Conservation (phyloP, 2,888 invertebrate genomes). For the Vanessa cardui region DNA sequence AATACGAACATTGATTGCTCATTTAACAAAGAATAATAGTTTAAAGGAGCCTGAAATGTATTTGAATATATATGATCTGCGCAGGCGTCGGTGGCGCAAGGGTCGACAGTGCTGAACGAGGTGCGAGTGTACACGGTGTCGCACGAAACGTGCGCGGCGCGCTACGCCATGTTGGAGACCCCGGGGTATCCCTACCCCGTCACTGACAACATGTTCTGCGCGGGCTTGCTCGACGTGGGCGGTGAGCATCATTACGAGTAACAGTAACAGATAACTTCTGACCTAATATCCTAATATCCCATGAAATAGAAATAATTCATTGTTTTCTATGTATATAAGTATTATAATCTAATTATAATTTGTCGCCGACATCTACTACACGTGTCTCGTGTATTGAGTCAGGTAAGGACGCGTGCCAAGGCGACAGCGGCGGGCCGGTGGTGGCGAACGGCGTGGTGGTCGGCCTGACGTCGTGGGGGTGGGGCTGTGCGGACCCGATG, state of each 20-base stretch:
- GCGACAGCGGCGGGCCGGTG: conserved; percentile 83
- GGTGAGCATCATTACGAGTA: conserved; percentile 49
- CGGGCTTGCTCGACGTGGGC: conserved; percentile 65
- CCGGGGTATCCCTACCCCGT: conserved; percentile 49
- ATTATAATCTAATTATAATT: background rate
- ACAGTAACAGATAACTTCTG: no score
- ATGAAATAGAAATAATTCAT: no score
- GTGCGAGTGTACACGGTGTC: conserved; percentile 54
- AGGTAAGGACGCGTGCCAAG: conserved; percentile 75
- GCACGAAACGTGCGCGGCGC: conserved; percentile 45
- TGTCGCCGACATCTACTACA: background rate
- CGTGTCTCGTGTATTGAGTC: conserved; percentile 6
- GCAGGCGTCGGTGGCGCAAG: conserved; percentile 31
- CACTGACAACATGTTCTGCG: conserved; percentile 70
- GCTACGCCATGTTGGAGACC: conserved; percentile 52
- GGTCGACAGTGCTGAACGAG: conserved; percentile 52
- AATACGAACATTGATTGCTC: no score
- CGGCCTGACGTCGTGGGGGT: conserved; percentile 83
- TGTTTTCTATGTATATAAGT: no score
- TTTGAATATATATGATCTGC: background rate
- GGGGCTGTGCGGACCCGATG: conserved; percentile 70
- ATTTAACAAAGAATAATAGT: no score
- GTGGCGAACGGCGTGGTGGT: conserved; percentile 68
- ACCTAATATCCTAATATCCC: no score
- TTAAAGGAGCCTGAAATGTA: no score